Evolutionary conservation across 2,888 invertebrate genomes (phyloP), one percentile per base, ranked within the genome.

Genomic region (Ecdyonurus torrentis): DNA sequence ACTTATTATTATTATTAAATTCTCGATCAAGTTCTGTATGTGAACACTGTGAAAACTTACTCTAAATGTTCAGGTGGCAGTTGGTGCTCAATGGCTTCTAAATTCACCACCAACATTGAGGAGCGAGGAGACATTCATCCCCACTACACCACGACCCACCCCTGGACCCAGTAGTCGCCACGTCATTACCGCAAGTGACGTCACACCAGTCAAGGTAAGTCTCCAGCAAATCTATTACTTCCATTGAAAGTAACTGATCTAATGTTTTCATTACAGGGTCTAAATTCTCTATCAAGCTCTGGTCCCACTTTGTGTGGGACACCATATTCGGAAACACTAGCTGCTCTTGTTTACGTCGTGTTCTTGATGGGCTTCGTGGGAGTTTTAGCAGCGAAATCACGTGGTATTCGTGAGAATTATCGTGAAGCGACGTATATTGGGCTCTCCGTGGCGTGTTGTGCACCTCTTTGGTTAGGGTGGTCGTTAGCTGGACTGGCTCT

Each of bases 401-500:
- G 76, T 60, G 89, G 91, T 61, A 91, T 94, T 66, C 85, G 92
- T 63, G 94, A 94, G 76, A 95, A 95, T 77, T 92, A 93, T 74
- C 82, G 94, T 61, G 95, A 95, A 75, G 89, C 94, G 59, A 88
- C 90, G 50, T 95, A 92, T 75, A 93, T 95, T 69, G 93, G 92
- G 18, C 82, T 91, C 68, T 89, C 92, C 22, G 86, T 91, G 60
- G 90, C 91, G 55, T 86, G 91, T 65, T 85, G 88, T 67, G 86
- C 94, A 66, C 91, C 91, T 61, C 85, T 93, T 70, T 91, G 91
- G 89, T 77, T 87, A 69, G 84, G 87, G 68, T 89, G 90, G 89
- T 85, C 85, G 72, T 81, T 92, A 67, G 87, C 91, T 66, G 93
- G 92, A 53, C 79, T 88, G 69, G 83, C 87, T 62, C 84, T 87